Conservation (phyloP, 2,113 vertebrate genomes). For the Eulacestoma nigropectus region DNA sequence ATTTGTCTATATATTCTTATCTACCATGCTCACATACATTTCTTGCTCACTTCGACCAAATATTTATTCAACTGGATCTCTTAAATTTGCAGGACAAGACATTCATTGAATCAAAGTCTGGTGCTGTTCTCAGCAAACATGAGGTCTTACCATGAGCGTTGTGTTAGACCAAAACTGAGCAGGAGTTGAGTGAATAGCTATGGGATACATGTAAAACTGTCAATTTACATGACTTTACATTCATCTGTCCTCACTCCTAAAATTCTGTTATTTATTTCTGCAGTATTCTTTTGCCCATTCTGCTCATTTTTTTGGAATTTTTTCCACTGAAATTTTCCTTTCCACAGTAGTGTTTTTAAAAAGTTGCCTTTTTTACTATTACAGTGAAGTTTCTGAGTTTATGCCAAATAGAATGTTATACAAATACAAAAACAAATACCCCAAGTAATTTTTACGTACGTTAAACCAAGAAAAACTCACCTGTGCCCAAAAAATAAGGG, state of each 20-base stretch:
- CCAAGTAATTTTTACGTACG: background rate
- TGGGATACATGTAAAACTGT: background rate
- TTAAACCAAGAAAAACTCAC: background rate
- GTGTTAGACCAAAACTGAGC: background rate
- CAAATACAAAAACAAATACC: background rate
- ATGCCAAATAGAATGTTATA: background rate
- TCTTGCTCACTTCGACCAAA: background rate
- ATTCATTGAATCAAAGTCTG: background rate
- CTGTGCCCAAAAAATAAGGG: background rate
- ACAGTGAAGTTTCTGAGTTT: background rate
- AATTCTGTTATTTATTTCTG: background rate
- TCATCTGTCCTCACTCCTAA: background rate
- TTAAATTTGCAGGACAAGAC: background rate
- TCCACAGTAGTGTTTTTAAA: background rate
- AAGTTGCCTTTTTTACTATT: background rate
- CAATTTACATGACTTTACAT: background rate
- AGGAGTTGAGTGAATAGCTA: background rate
- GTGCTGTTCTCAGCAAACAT: fast-evolving
- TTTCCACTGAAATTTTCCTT: background rate
- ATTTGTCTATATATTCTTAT: background rate
- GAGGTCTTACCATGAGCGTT: background rate
- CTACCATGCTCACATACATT: background rate
- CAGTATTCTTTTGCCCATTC: background rate
- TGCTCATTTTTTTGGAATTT: background rate
- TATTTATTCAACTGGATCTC: background rate